Conservation (phyloP, 2,113 vertebrate species). For the Poeciliopsis prolifica region DNA sequence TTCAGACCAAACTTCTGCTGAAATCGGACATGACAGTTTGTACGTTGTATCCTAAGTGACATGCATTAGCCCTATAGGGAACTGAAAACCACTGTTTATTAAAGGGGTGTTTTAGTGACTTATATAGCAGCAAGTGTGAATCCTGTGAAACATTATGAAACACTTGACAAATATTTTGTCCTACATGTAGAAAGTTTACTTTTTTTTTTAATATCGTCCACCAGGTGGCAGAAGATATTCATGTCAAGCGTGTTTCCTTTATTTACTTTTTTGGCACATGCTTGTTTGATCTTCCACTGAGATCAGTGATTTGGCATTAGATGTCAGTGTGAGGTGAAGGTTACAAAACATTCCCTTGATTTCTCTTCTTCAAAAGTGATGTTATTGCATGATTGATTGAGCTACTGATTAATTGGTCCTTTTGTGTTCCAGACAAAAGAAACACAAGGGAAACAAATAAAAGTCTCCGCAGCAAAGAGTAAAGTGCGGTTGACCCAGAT, state of each 20-base stretch:
- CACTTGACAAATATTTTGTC: not conserved
- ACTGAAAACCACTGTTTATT: not conserved
- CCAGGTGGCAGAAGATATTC: slow-evolving; percentile 56
- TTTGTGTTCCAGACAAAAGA: not conserved
- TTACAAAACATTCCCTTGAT: not conserved
- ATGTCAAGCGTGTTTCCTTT: not conserved
- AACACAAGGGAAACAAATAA: not conserved
- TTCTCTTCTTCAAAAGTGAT: not conserved
- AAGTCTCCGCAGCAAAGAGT: not conserved
- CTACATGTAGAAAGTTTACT: not conserved
- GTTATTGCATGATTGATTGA: not conserved
- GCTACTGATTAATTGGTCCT: not conserved
- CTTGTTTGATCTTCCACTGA: not conserved
- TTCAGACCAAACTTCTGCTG: not conserved
- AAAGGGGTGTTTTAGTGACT: not conserved
- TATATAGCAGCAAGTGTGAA: slow-evolving; percentile 1
- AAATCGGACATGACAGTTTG: slow-evolving; percentile 6
- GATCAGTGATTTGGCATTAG: not conserved
- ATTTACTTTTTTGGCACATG: not conserved
- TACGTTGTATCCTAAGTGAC: not conserved
- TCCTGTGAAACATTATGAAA: not conserved
- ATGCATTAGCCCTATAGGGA: not conserved
- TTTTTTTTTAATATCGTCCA: slow-evolving; percentile 16
- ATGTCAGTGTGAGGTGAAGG: not conserved
- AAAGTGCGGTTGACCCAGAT: not conserved